Percentiles rank a stretch among this genome's conserved stretches.
Evolutionary conservation across 2,888 invertebrate genomes (phyloP).

Genomic region (Nasonovia ribisnigri): DNA sequence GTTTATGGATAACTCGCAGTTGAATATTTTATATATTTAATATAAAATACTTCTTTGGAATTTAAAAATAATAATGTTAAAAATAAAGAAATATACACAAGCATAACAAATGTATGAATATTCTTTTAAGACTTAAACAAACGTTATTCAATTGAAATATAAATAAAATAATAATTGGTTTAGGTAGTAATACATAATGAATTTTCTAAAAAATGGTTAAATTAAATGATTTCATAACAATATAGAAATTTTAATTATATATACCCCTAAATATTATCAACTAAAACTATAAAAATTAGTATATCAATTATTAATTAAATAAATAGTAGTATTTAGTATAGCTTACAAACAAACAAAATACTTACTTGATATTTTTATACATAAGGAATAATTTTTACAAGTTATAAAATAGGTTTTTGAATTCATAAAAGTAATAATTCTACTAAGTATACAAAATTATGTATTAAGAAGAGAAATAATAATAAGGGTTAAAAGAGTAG

Average conservation of each 20-base stretch:
- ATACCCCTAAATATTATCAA: neutral
- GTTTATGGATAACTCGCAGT: neutral
- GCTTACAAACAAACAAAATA: constrained; percentile 34
- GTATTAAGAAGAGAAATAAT: constrained; percentile 42
- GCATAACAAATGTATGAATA: neutral
- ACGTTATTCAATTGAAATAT: neutral
- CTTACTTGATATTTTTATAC: constrained; percentile 41
- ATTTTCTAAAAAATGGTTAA: neutral
- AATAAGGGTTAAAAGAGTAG: constrained; percentile 24
- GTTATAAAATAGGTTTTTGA: constrained; percentile 12
- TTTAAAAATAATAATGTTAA: neutral
- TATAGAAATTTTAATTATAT: neutral
- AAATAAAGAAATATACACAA: neutral
- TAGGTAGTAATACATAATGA: neutral
- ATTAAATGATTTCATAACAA: neutral
- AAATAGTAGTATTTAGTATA: neutral
- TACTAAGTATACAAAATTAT: constrained; percentile 44
- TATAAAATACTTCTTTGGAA: neutral
- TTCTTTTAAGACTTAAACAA: neutral
- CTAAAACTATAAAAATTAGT: constrained; percentile 15
- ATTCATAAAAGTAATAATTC: constrained; percentile 9
- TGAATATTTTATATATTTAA: neutral
- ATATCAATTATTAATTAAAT: neutral
- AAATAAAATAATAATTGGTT: neutral
- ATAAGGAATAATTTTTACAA: constrained; percentile 33